A percentile compares a stretch with the other conserved stretches of the same genome.
These are phyloP conservation scores for Coracopsis vasa DNA, from an alignment of 2,113 vertebrate species.

Conservation along the genomic window DNA sequence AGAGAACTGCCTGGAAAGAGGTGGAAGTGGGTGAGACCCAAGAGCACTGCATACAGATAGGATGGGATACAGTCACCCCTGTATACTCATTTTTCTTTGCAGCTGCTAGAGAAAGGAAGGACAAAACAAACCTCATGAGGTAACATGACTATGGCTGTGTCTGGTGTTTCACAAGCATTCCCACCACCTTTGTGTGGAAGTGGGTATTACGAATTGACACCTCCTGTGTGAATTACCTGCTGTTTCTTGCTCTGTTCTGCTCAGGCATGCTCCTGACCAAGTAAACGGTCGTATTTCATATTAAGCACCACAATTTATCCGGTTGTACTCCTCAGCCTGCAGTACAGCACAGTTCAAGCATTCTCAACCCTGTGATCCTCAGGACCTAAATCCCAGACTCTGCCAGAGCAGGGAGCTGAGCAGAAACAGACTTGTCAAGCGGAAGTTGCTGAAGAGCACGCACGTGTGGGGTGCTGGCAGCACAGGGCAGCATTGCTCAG, in stretches of 20 bases:
- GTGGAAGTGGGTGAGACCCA: neutral
- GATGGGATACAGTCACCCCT: neutral
- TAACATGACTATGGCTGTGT: neutral
- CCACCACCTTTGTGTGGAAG: neutral
- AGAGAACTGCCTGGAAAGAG: neutral
- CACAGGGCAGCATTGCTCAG: neutral
- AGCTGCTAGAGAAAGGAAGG: neutral
- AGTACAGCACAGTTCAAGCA: fast-evolving
- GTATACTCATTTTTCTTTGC: neutral
- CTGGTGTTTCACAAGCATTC: neutral
- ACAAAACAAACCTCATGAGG: neutral
- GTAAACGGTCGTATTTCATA: neutral
- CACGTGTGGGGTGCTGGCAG: neutral
- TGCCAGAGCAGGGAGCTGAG: neutral
- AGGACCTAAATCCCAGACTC: neutral
- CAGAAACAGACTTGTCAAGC: neutral
- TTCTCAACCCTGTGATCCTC: neutral
- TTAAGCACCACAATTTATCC: neutral
- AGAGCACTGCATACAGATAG: neutral
- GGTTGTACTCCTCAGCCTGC: neutral
- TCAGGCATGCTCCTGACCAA: neutral
- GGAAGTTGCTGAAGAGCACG: neutral
- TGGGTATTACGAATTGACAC: neutral
- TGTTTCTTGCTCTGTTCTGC: neutral
- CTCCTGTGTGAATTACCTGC: neutral